Evolutionary conservation across 2,797 vertebrate genomes (phyloP), one percentile per base, ranked within the genome.

Genomic region (Sebastes minor): DNA sequence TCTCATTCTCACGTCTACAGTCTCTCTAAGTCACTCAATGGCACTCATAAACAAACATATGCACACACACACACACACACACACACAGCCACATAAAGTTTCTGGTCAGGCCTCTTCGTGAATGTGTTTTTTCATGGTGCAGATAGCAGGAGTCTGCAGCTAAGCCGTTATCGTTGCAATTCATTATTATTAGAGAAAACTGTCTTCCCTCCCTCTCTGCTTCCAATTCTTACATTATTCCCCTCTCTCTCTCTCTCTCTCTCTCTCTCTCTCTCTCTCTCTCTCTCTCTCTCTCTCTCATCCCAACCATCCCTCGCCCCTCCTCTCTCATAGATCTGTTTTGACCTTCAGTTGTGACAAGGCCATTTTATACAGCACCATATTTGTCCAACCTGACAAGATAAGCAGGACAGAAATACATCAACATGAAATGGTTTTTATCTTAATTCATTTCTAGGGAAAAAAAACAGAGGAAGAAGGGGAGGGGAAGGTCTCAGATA

Each of bases 311-410:
- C 63, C 62, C 71, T 23, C 5, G 1, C 6, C 42, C 28, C 53
- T 72, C 59, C 61, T 75, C 56, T 55, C 62, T 25, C 83, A 84
- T 84, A 83, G 80, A 91, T 93, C 68, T 74, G 59, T 74, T 90
- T 76, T 94, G 93, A 95, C 93, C 94, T 95, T 95, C 92, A 94
- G 75, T 72, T 59, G 49, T 53, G 73, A 86, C 88, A 87, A 86
- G 90, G 83, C 88, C 81, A 71, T 92, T 94, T 86, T 78, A 85
- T 85, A 88, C 73, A 62, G 59, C 62, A 4, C 72, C 81, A 89
- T 90, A 92, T 95, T 92, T 93, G 90, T 94, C 87, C 81, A 80
- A 68, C 66, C 80, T 89, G 87, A 87, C 90, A 86, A 88, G 91
- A 92, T 92, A 92, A 93, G 84, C 71, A 53, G 69, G 84, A 67